Evolutionary conservation across 2,797 vertebrate genomes (phyloP).

Genomic region (Buceros bicornis): DNA sequence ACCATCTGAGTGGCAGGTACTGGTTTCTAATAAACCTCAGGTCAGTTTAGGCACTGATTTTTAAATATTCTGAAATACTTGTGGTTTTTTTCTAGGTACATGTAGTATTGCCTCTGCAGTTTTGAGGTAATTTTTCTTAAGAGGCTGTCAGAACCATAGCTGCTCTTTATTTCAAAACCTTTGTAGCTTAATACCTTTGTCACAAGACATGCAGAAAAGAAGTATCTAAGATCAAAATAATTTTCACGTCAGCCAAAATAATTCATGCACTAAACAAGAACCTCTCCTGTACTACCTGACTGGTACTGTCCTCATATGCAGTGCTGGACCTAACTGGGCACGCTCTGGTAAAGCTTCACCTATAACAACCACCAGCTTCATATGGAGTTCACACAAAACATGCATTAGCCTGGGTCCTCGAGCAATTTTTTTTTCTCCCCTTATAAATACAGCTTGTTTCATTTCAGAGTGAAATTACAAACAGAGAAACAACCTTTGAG

Average conservation of each 20-base stretch:
- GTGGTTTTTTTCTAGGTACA: background rate
- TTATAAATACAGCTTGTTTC: background rate
- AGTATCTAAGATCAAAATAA: background rate
- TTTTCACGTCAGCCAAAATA: background rate
- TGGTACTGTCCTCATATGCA: background rate
- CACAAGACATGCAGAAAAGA: background rate
- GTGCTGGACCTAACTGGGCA: background rate
- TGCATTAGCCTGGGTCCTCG: background rate
- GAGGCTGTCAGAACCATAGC: background rate
- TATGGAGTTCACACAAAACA: background rate
- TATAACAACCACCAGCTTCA: background rate
- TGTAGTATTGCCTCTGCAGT: fast-evolving
- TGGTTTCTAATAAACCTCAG: background rate
- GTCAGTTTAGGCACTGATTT: background rate
- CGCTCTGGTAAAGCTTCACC: background rate
- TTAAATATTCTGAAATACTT: background rate
- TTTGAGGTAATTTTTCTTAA: background rate
- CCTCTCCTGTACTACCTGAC: background rate
- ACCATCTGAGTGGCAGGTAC: background rate
- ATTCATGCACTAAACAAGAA: background rate
- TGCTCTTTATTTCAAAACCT: background rate
- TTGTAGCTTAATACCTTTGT: background rate
- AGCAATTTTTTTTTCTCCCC: background rate
- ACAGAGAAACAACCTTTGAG: background rate
- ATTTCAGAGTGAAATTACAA: background rate